Conservation (phyloP, 2,888 invertebrate species). For the Subacronicta megacephala region DNA sequence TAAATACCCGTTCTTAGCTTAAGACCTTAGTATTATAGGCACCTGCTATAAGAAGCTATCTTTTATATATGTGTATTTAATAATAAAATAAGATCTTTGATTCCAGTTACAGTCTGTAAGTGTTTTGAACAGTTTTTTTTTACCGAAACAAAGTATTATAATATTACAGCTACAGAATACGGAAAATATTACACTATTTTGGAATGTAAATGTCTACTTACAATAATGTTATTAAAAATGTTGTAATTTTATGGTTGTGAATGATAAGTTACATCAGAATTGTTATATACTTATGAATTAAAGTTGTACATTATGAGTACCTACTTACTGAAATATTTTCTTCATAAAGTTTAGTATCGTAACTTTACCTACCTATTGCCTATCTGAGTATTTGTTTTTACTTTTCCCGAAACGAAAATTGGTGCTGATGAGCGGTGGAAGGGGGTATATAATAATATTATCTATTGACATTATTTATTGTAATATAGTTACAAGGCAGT, state of each 20-base stretch:
- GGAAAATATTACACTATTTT: conserved; percentile 1
- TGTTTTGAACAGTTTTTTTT: not conserved
- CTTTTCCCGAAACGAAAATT: no score
- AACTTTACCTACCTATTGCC: not conserved
- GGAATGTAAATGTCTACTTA: conserved; percentile 38
- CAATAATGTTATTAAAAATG: conserved; percentile 40
- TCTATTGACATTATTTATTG: no score
- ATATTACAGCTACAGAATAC: not conserved
- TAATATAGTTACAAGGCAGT: no score
- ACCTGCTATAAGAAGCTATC: conserved; percentile 4
- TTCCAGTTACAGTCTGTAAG: not conserved
- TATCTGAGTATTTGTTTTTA: no score
- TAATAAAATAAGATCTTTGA: conserved; percentile 4
- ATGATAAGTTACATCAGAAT: conserved; percentile 63
- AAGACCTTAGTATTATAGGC: conserved; percentile 26
- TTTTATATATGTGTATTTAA: not conserved
- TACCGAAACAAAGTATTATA: not conserved
- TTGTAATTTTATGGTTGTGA: conserved; percentile 80
- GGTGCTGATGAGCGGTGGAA: no score
- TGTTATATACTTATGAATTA: conserved; percentile 42
- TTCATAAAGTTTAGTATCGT: not conserved
- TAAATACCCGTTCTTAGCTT: conserved; percentile 20
- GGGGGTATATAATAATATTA: no score
- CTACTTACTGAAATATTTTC: conserved; percentile 24
- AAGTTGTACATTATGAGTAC: conserved; percentile 37